Percentiles rank a stretch among this genome's conserved stretches.
phyloP scores from a whole-genome alignment of 35 echinoderm and acorn worm genomes.

The Apostichopus japonicus region DNA sequence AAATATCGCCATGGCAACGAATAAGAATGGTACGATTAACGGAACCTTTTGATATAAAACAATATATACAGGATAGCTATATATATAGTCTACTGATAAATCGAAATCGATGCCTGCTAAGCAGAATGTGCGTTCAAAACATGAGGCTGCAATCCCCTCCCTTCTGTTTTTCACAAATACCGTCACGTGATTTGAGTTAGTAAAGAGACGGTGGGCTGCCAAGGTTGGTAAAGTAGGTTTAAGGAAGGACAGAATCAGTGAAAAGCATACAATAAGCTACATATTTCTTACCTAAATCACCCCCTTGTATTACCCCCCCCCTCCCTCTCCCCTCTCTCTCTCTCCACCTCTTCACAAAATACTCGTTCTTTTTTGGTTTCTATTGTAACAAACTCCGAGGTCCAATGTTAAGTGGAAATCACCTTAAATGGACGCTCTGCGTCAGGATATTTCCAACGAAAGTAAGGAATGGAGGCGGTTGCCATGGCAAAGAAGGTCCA shows the following conservation, averaged over 20 bases:
- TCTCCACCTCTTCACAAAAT: neutral
- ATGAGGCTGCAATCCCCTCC: neutral
- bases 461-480: conserved; percentile 72
- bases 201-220: neutral
- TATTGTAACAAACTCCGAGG: neutral
- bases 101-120: too few species aligned
- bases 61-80: neutral
- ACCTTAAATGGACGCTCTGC: conserved; percentile 72
- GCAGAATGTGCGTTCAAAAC: neutral
- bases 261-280: too few species aligned
- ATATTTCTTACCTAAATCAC: too few species aligned
- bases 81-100: neutral
- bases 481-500: conserved; percentile 73
- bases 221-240: neutral
- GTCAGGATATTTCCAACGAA: conserved; percentile 78
- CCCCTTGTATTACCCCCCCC: too few species aligned
- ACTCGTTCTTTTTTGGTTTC: neutral
- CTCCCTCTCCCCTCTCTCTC: neutral
- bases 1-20: conserved; percentile 57
- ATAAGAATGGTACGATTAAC: conserved; percentile 69
- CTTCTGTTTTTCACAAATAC: neutral
- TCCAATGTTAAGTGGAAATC: neutral
- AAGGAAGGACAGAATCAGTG: too few species aligned
- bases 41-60: conserved; percentile 61
- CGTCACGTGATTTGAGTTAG: neutral